Evolutionary conservation across 2,113 vertebrate species (phyloP).

Genomic region (Odobenus rosmarus): DNA sequence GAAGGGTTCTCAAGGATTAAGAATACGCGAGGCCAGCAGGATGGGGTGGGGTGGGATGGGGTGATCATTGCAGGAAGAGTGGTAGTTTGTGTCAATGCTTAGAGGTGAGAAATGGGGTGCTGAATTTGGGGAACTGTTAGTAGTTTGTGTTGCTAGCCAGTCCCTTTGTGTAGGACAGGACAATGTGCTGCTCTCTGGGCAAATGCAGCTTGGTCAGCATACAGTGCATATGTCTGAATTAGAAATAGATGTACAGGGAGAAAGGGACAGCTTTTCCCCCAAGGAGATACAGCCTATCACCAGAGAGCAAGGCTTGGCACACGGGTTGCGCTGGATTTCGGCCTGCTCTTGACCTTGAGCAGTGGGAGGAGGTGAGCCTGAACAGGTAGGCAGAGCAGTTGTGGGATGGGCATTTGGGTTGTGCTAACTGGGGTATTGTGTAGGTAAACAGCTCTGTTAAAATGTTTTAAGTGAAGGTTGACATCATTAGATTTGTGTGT

Average conservation of each 20-base stretch:
- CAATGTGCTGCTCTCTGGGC: background rate
- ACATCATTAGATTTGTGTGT: background rate
- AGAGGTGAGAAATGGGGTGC: background rate
- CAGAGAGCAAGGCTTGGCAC: background rate
- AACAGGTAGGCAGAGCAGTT: background rate
- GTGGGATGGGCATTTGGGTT: background rate
- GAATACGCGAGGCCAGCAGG: background rate
- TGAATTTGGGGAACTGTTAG: background rate
- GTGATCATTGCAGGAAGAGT: background rate
- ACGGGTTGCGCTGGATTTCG: background rate
- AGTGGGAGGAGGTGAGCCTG: background rate
- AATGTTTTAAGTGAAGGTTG: background rate
- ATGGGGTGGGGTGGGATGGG: background rate
- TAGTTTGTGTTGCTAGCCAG: background rate
- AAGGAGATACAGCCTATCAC: background rate
- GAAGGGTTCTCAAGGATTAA: background rate
- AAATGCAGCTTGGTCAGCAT: background rate
- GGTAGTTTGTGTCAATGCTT: background rate
- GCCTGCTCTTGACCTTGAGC: background rate
- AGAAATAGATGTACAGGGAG: background rate
- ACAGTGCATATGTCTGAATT: background rate
- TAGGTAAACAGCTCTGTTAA: background rate
- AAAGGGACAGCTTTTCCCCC: background rate
- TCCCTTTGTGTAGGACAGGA: background rate
- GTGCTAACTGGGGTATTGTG: background rate